phyloP scores from a whole-genome alignment of 1,140 invertebrate genomes.

The Rhizoglyphus robini region DNA sequence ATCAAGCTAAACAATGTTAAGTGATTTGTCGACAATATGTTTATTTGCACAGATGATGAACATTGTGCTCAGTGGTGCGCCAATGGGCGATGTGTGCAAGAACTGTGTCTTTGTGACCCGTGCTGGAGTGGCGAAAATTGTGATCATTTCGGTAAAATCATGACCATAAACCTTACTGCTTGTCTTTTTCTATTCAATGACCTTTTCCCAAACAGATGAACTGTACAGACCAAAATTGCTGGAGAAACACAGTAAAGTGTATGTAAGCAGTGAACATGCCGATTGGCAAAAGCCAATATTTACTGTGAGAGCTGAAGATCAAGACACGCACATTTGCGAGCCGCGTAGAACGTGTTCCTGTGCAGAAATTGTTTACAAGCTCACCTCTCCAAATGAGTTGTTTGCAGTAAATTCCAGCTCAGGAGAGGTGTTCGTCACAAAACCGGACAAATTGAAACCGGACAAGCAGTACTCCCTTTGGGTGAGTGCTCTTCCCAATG shows the following conservation, averaged over 20 bases:
- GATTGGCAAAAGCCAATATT: constrained; percentile 16
- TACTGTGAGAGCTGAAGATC: constrained; percentile 20
- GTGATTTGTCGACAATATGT: no score
- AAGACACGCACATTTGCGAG: constrained; percentile 13
- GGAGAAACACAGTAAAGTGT: constrained; percentile 12
- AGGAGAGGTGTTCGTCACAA: constrained; percentile 22
- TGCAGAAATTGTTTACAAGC: constrained; percentile 14
- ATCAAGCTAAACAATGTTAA: no score
- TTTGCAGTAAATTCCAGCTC: constrained; percentile 23
- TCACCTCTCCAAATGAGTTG: constrained; percentile 7
- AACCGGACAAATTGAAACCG: constrained; percentile 5
- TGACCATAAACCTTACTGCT: not conserved
- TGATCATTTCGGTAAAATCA: constrained; percentile 21
- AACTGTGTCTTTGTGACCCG: constrained; percentile 22
- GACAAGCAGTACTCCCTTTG: constrained; percentile 18
- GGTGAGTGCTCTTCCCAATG: no score
- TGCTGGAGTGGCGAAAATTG: constrained; percentile 24
- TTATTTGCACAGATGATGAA: not conserved
- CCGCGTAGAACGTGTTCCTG: constrained; percentile 19
- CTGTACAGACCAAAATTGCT: constrained; percentile 20
- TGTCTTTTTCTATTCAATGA: not conserved
- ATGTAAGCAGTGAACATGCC: constrained; percentile 20
- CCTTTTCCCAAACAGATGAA: constrained; percentile 17
- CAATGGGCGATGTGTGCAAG: constrained; percentile 1
- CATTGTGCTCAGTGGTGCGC: not conserved